Conservation (phyloP, 1,140 invertebrate genomes). For the Drosophila funebris region DNA sequence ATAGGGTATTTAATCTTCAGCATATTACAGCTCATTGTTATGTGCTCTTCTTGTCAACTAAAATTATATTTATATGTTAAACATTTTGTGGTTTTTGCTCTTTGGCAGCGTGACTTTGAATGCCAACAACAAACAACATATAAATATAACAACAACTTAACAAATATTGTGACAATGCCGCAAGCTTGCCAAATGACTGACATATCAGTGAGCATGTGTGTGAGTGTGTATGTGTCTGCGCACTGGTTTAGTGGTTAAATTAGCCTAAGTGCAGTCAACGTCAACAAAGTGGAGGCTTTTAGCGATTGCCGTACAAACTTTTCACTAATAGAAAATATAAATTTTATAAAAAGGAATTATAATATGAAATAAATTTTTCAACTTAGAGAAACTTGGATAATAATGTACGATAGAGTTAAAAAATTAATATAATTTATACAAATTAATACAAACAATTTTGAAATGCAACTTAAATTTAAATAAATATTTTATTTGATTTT, state of each 20-base stretch:
- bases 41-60: constrained; percentile 40
- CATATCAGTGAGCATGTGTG: constrained; percentile 26
- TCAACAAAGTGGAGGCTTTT: constrained; percentile 56
- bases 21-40: too few relatives aligned
- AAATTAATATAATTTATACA: background rate
- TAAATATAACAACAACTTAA: constrained; percentile 20
- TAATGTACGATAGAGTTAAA: background rate
- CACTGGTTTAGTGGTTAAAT: constrained; percentile 70
- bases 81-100: constrained; percentile 67
- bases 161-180: constrained; percentile 69
- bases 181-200: constrained; percentile 67
- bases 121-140: constrained; percentile 17
- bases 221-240: constrained; percentile 22
- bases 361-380: background rate
- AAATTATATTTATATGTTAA: constrained; percentile 64
- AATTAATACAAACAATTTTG: background rate
- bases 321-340: constrained; percentile 48
- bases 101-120: constrained; percentile 61
- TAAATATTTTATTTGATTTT: too few relatives aligned
- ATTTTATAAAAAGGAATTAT: background rate
- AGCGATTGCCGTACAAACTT: constrained; percentile 50
- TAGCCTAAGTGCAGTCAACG: constrained; percentile 73
- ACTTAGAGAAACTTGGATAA: background rate
- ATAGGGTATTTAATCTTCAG: background rate
- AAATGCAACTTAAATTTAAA: too few relatives aligned